Evolutionary conservation across 2,888 invertebrate genomes (phyloP), one percentile per base, ranked within the genome.

Genomic region (Galeruca laticollis): DNA sequence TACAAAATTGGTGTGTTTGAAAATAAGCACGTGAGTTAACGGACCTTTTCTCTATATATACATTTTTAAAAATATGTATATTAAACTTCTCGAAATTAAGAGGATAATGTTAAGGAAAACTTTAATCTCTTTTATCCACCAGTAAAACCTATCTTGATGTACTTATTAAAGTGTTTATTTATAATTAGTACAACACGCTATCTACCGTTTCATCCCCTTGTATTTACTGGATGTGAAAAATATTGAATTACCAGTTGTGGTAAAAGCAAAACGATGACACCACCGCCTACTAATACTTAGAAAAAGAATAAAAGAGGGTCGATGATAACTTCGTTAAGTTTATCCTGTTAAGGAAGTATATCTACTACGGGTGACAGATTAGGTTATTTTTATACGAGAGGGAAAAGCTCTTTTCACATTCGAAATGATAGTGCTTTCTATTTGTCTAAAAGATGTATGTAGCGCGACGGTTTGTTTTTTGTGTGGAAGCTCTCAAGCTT

Each of bases 251-350:
- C 60, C 35, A 31, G 51, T 26, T 62, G 70, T 64, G 70, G 70
- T 71, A 68, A 71, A 51, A 65, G 68, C 47, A 71, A 71, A 60
- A 52, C 66, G 57, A 35, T 51, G 20, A 60, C 61, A 64, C 57
- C 59, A 59, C 59, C 26, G 65, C 33, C 20, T 47, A 64, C 20
- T 47, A 64, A 65, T 59, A 47, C 54, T 65, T 56, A 43, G 51
- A 33, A 35, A 40, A 68, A 64, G 64, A 63, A 62, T 54, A 33
- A 56, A 49, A 62, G 69, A 62, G 69, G 67, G 72, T 11, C 52
- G 54, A 57, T 65, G 59, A 62, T 72, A 72, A 72, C 69, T 35
- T 43, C 54, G 72, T 72, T 72, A 72, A 63, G 59, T 52, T 69
- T 65, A 68, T 62, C 66, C 60, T 35, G 66, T 57, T 62, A 61